Base-by-base conservation (phyloP, 2,797 vertebrate species). In the Holocentrus rufus region DNA sequence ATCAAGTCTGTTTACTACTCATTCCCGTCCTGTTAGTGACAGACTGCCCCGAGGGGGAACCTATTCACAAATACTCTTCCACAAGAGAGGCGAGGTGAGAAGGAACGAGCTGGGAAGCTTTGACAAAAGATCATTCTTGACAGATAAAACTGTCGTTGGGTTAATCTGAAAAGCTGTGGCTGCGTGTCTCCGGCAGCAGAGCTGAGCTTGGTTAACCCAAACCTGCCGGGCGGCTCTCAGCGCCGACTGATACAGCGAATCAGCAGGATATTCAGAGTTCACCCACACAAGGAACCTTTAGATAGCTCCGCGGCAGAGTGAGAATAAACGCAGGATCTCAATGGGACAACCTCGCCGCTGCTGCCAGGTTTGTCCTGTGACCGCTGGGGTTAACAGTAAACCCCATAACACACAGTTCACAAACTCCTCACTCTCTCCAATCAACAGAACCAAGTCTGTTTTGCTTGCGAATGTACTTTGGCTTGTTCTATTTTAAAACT, bases 391-490 rank as follows among this genome's bases (percentile, higher is more conserved):
- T 85, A 90, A 91, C 87, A 89, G 90, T 88, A 90, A 93, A 92
- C 90, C 89, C 90, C 86, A 88, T 92, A 90, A 92, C 92, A 91
- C 90, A 85, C 88, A 84, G 88, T 92, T 92, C 92, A 94, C 94
- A 94, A 89, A 92, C 92, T 92, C 89, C 93, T 93, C 92, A 93
- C 93, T 94, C 93, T 94, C 91, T 88, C 90, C 88, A 90, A 92
- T 93, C 92, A 93, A 94, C 93, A 95, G 92, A 91, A 93, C 91
- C 83, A 67, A 71, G 89, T 94, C 93, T 94, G 94, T 95, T 90
- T 93, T 89, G 89, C 90, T 86, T 89, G 86, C 69, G 85, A 90
- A 88, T 91, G 90, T 92, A 91, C 92, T 93, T 93, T 91, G 90
- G 92, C 90, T 88, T 87, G 90, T 91, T 92, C 94, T 94, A 94